phyloP scores from a whole-genome alignment of 2,888 invertebrate genomes.

The Drosophila robusta region DNA sequence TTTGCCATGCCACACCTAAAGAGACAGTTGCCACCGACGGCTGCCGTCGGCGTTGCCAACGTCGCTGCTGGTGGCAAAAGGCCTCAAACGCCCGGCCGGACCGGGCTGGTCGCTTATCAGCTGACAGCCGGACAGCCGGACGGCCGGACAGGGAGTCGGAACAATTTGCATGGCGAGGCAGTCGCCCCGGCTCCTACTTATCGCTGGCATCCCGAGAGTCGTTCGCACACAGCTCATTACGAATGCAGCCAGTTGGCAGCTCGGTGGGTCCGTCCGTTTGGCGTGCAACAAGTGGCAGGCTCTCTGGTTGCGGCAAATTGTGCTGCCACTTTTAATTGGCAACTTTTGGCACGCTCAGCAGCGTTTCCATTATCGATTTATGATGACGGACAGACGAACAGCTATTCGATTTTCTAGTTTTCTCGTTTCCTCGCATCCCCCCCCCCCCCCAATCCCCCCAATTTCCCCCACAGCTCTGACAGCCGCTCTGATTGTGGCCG shows the following conservation, averaged over 20 bases:
- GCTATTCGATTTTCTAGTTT: conserved; percentile 31
- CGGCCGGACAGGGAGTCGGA: too few relatives aligned
- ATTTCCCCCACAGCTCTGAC: neutral
- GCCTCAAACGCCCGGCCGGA: conserved; percentile 36
- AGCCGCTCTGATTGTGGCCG: conserved; percentile 38
- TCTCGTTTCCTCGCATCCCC: too few relatives aligned
- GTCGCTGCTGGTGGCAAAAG: conserved; percentile 61
- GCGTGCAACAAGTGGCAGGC: conserved; percentile 60
- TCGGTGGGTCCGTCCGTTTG: conserved; percentile 1
- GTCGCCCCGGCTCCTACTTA: conserved; percentile 39
- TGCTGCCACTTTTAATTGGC: conserved; percentile 69
- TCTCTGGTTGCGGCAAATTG: conserved; percentile 40
- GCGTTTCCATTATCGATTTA: conserved; percentile 63
- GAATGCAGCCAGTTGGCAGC: conserved; percentile 50
- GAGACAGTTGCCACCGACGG: conserved; percentile 28
- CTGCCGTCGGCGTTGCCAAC: too few relatives aligned
- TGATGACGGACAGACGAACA: conserved; percentile 34
- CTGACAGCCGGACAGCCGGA: conserved; percentile 51
- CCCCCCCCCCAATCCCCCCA: neutral
- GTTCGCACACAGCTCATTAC: conserved; percentile 61
- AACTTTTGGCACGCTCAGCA: conserved; percentile 68
- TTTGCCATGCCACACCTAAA: conserved; percentile 21
- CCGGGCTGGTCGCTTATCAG: conserved; percentile 67
- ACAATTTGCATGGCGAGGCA: conserved; percentile 45
- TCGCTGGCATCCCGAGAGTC: conserved; percentile 39